Conservation (phyloP, 1,140 invertebrate species). For the Procambarus clarkii region DNA sequence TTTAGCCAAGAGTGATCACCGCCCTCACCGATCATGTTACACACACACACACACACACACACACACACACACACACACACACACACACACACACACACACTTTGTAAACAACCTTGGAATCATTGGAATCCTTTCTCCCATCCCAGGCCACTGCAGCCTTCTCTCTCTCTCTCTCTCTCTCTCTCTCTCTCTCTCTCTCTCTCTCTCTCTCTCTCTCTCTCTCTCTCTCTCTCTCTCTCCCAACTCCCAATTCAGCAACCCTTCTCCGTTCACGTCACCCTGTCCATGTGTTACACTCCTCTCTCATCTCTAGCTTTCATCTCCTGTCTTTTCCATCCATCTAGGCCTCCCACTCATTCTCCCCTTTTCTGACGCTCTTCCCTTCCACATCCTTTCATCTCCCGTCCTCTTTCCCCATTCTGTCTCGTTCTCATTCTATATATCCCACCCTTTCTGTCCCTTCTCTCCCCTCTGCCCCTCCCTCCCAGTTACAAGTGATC, state of each 20-base stretch:
- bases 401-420: neutral
- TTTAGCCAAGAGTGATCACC: too few species aligned
- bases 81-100: too few species aligned
- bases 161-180: neutral
- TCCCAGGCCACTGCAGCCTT: too few species aligned
- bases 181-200: neutral
- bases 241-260: too few species aligned
- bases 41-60: too few species aligned
- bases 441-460: too few species aligned
- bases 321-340: neutral
- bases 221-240: too few species aligned
- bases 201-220: neutral
- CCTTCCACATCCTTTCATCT: too few species aligned
- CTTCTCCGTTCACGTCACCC: slow-evolving; percentile 2
- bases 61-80: too few species aligned
- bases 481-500: neutral
- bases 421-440: neutral
- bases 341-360: neutral
- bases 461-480: neutral
- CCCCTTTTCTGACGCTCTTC: neutral
- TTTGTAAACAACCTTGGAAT: too few species aligned
- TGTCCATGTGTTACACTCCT: neutral
- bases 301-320: neutral
- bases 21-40: too few species aligned
- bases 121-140: too few species aligned